A percentile compares a stretch with the other conserved stretches of the same genome.
Evolutionary conservation across 2,113 vertebrate genomes (phyloP).

Genomic region (Herpailurus yagouaroundi): DNA sequence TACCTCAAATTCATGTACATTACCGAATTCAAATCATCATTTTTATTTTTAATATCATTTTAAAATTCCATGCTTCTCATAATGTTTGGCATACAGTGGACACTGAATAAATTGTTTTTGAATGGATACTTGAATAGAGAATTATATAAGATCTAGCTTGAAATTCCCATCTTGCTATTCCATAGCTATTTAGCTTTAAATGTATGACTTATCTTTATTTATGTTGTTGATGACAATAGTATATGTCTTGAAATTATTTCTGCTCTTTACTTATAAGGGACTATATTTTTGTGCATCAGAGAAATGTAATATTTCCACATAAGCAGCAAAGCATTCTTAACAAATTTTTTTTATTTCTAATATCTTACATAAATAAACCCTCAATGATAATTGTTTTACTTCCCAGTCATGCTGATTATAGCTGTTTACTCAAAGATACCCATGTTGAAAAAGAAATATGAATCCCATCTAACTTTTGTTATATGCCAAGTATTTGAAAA

Average conservation of each 20-base stretch:
- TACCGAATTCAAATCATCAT: background rate
- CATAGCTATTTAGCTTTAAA: background rate
- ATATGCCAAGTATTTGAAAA: background rate
- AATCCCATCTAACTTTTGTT: background rate
- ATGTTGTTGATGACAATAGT: background rate
- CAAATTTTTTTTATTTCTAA: background rate
- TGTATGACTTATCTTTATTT: background rate
- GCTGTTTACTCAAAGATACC: background rate
- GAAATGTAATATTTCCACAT: background rate
- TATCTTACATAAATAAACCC: background rate
- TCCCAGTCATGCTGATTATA: background rate
- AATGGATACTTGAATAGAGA: background rate
- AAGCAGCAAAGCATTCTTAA: background rate
- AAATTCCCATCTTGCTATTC: background rate
- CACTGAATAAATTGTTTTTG: background rate
- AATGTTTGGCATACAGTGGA: background rate
- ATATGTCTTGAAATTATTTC: background rate
- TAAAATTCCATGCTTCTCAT: background rate
- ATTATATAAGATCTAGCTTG: background rate
- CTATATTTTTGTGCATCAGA: background rate
- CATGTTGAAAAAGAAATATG: background rate
- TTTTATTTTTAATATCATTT: conserved; percentile 16
- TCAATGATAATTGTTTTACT: background rate
- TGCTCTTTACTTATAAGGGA: background rate
- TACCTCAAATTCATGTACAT: background rate